Evolutionary conservation across 2,888 invertebrate species (phyloP).

Genomic region (Junonia oenone): DNA sequence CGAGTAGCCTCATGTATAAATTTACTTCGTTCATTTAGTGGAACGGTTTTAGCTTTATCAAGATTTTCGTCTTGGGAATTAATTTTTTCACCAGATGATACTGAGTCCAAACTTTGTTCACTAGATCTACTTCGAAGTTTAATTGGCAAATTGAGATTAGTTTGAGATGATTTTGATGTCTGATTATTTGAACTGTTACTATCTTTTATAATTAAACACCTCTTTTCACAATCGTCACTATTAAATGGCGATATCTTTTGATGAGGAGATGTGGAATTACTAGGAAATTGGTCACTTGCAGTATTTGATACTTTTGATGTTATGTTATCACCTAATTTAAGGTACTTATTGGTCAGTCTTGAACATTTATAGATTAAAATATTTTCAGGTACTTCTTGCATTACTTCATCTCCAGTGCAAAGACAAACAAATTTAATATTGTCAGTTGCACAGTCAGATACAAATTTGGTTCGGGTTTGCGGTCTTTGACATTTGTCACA

Average conservation of each 20-base stretch:
- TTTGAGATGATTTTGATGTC: conserved; percentile 58
- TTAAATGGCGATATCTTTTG: conserved; percentile 20
- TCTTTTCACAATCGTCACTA: conserved; percentile 24
- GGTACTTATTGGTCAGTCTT: conserved; percentile 40
- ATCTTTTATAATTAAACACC: conserved; percentile 25
- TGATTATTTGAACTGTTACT: conserved; percentile 21
- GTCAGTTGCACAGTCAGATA: conserved; percentile 33
- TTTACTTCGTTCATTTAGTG: conserved; percentile 2
- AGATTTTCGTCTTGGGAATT: conserved; percentile 1
- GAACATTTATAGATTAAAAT: conserved; percentile 58
- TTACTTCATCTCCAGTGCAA: conserved; percentile 42
- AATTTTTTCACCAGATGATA: conserved; percentile 21
- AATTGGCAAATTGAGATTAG: conserved; percentile 42
- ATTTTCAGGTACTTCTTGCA: conserved; percentile 44
- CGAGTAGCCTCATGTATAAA: conserved; percentile 47
- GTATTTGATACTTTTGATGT: conserved; percentile 20
- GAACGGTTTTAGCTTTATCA: conserved; percentile 15
- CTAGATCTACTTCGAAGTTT: conserved; percentile 35
- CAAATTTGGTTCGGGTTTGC: conserved; percentile 29
- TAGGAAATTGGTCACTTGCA: conserved; percentile 17
- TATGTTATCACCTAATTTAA: conserved; percentile 36
- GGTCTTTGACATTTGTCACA: conserved; percentile 29
- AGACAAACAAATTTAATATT: conserved; percentile 58
- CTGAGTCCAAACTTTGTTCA: conserved; percentile 34
- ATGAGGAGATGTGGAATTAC: conserved; percentile 21